Evolutionary conservation across 2,797 vertebrate genomes (phyloP).

Genomic region (Alfaro cultratus): DNA sequence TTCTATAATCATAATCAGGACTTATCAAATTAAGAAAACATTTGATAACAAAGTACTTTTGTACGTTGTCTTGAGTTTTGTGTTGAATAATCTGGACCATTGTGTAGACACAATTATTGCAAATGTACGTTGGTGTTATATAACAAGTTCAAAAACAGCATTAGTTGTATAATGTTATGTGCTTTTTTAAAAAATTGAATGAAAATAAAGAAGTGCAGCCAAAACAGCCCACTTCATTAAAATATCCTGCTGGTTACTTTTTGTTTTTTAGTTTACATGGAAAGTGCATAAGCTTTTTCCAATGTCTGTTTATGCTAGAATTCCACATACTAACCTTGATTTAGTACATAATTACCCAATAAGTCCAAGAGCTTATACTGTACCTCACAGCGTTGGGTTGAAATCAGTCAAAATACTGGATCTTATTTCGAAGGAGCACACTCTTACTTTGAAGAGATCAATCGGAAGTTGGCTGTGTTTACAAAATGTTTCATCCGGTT

Average conservation of each 20-base stretch:
- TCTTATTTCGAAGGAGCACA: conserved; percentile 37
- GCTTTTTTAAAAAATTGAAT: neutral
- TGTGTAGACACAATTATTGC: neutral
- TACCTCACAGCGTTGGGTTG: neutral
- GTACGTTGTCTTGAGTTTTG: neutral
- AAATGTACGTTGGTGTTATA: neutral
- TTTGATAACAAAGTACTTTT: neutral
- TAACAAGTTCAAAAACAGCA: neutral
- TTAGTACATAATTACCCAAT: neutral
- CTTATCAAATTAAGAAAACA: neutral
- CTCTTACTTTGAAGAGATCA: conserved; percentile 28
- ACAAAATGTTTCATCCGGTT: conserved; percentile 44
- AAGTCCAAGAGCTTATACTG: neutral
- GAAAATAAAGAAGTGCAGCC: neutral
- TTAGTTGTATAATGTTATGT: neutral
- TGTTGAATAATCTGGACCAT: neutral
- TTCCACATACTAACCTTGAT: neutral
- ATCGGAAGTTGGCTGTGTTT: conserved; percentile 60
- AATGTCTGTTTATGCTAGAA: neutral
- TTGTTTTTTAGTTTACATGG: neutral
- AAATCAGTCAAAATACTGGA: neutral
- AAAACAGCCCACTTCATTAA: no score
- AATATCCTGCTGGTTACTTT: neutral
- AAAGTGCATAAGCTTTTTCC: neutral
- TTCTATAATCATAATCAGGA: neutral